Evolutionary conservation across 2,113 vertebrate genomes (phyloP).

Genomic region (Scortum barcoo): DNA sequence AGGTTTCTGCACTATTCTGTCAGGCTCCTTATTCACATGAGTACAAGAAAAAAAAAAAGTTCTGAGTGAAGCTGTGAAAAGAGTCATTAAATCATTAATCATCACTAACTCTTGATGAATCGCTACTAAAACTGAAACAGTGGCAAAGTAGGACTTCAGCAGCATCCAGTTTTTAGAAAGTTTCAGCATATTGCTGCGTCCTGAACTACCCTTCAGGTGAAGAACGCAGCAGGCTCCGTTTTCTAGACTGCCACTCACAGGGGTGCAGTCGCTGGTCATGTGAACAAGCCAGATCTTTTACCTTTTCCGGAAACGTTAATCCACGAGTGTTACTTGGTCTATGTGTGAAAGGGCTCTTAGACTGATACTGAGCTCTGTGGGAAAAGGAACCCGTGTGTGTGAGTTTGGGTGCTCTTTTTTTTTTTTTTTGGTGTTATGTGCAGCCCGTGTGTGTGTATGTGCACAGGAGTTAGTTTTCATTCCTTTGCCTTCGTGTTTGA

Average conservation of each 20-base stretch:
- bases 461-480: slow-evolving; percentile 27
- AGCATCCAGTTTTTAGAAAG: background rate
- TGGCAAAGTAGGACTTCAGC: background rate
- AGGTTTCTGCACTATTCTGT: background rate
- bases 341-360: slow-evolving; percentile 50
- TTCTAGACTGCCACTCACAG: slow-evolving; percentile 19
- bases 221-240: slow-evolving; percentile 12
- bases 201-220: background rate
- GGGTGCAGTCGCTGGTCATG: slow-evolving; percentile 22
- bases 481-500: background rate
- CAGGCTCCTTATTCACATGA: background rate
- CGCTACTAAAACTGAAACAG: background rate
- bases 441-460: background rate
- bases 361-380: slow-evolving; percentile 74
- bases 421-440: background rate
- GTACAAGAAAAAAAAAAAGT: background rate
- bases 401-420: too few relatives aligned
- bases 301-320: slow-evolving; percentile 52
- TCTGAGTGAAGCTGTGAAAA: background rate
- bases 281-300: slow-evolving; percentile 52
- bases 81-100: background rate
- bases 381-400: slow-evolving; percentile 37
- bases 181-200: background rate
- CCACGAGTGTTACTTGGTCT: slow-evolving; percentile 32
- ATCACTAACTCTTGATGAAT: background rate